phyloP scores from a whole-genome alignment of 2,113 vertebrate species.

The Seriola rivoliana region DNA sequence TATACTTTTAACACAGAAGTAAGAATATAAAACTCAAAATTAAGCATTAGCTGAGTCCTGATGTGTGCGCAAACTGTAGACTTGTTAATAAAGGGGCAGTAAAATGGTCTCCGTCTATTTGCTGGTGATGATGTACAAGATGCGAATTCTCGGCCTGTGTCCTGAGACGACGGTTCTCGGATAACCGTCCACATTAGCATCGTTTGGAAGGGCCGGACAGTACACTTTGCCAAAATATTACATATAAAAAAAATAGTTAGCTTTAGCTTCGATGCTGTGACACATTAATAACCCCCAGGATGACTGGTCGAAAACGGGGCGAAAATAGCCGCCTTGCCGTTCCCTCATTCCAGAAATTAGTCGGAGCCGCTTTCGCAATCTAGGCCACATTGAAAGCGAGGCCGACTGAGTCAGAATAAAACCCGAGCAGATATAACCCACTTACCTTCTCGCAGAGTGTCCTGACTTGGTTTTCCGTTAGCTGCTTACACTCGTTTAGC shows the following conservation, averaged over 20 bases:
- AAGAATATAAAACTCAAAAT: accelerated
- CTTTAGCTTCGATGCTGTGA: accelerated
- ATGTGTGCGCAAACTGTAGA: background rate
- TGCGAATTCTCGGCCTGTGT: constrained; percentile 27
- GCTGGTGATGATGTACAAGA: constrained; percentile 2
- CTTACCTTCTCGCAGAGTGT: constrained; percentile 86
- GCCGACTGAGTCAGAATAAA: background rate
- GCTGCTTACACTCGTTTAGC: constrained; percentile 86
- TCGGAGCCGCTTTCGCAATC: constrained; percentile 41
- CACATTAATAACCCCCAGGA: accelerated
- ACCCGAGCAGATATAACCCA: accelerated
- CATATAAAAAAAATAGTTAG: accelerated
- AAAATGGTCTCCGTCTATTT: constrained; percentile 50
- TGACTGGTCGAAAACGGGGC: constrained; percentile 4
- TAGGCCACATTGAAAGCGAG: constrained; percentile 50
- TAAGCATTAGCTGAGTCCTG: accelerated
- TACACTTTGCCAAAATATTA: accelerated
- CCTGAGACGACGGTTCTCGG: background rate
- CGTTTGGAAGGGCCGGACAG: accelerated
- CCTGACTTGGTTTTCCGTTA: constrained; percentile 85
- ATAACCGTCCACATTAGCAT: accelerated
- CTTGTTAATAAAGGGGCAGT: background rate
- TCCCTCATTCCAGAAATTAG: constrained; percentile 62
- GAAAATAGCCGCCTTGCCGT: constrained; percentile 12
- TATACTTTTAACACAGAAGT: accelerated